Conservation (phyloP, 2,888 invertebrate genomes). For the Ethmia dodecea region DNA sequence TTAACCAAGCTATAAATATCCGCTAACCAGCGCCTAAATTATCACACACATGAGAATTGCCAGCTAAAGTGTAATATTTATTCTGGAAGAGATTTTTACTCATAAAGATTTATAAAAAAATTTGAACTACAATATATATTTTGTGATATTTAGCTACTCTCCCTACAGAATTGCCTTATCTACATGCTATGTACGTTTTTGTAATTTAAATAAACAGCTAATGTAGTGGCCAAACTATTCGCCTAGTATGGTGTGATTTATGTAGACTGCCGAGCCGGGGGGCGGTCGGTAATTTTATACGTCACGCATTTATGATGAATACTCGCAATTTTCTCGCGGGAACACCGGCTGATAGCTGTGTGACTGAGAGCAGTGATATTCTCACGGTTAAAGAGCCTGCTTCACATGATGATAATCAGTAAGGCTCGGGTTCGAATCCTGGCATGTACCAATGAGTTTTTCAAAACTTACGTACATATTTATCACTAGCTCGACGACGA, state of each 20-base stretch:
- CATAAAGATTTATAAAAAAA: slow-evolving; percentile 6
- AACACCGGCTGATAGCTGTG: slow-evolving; percentile 48
- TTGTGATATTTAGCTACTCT: too few relatives aligned
- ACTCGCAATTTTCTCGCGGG: slow-evolving; percentile 69
- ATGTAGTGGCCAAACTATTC: slow-evolving; percentile 35
- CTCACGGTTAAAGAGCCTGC: too few relatives aligned
- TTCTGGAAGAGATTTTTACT: slow-evolving; percentile 27
- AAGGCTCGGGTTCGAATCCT: too few relatives aligned
- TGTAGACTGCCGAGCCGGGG: slow-evolving; percentile 48
- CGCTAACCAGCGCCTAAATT: slow-evolving; percentile 49
- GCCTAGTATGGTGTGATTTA: slow-evolving; percentile 63
- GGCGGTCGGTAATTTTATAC: slow-evolving; percentile 66
- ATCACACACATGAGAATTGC: slow-evolving; percentile 51
- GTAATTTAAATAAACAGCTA: slow-evolving; percentile 31
- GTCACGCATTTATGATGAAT: slow-evolving; percentile 74
- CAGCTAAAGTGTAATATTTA: slow-evolving; percentile 35
- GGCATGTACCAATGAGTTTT: too few relatives aligned
- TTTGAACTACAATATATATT: too few relatives aligned
- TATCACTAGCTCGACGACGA: too few relatives aligned
- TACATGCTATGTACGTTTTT: too few relatives aligned
- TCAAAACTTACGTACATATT: too few relatives aligned
- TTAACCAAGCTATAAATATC: slow-evolving; percentile 58
- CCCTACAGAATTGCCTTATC: too few relatives aligned
- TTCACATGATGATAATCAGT: too few relatives aligned
- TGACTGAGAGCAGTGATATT: too few relatives aligned